Evolutionary conservation across 92 coral and sea anemone genomes (phyloP).

Genomic region (Epizoanthus illoricatus): DNA sequence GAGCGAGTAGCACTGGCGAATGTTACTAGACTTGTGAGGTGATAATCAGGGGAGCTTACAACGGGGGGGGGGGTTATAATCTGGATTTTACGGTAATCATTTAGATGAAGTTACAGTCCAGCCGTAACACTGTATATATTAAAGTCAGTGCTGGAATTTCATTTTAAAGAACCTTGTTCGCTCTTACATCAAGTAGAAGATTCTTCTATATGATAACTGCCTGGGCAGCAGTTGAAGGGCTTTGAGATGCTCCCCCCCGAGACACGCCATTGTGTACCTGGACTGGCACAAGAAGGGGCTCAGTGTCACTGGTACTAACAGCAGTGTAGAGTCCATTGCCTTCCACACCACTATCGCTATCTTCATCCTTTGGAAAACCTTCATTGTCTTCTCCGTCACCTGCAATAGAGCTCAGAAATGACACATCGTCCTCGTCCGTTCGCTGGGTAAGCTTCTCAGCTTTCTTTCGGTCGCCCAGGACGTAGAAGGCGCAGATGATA

Average conservation of each 20-base stretch:
- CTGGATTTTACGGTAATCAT: too few relatives aligned
- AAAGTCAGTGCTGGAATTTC: background rate
- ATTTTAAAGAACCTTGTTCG: background rate
- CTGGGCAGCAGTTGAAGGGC: background rate
- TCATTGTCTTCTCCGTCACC: constrained; percentile 7
- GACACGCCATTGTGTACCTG: constrained; percentile 27
- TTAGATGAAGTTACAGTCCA: too few relatives aligned
- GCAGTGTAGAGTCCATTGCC: constrained; percentile 22
- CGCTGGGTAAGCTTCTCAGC: constrained; percentile 57
- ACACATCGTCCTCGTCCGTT: constrained; percentile 59
- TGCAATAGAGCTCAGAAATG: constrained; percentile 60
- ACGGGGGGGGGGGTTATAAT: too few relatives aligned
- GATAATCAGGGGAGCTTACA: too few relatives aligned
- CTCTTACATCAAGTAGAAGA: background rate
- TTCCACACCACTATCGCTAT: constrained; percentile 36
- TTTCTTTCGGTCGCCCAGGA: constrained; percentile 64
- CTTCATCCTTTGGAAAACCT: constrained; percentile 1
- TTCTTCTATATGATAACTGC: constrained; percentile 26
- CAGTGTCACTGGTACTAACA: background rate
- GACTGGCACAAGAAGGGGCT: constrained; percentile 37
- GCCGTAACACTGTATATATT: too few relatives aligned
- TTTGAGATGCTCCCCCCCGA: background rate
- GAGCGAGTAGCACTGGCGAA: too few relatives aligned
- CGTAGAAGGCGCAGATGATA: constrained; percentile 71
- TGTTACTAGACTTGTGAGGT: too few relatives aligned